Conservation (phyloP, 2,888 invertebrate species). For the Alcis repandata region DNA sequence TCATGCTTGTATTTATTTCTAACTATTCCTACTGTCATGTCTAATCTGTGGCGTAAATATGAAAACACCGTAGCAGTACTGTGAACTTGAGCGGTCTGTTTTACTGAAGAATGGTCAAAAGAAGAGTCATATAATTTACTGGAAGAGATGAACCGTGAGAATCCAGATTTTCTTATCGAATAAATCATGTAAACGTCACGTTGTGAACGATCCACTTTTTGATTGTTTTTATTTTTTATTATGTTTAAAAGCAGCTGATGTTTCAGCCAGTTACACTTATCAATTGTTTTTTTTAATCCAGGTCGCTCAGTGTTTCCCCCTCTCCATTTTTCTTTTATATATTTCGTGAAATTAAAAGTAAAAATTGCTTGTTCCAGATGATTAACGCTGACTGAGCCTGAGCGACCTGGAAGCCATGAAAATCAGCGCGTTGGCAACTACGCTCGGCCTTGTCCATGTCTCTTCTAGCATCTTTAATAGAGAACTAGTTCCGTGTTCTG, state of each 20-base stretch:
- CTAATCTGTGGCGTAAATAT: too few relatives aligned
- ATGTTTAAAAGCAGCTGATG: background rate
- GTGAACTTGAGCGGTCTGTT: slow-evolving; percentile 26
- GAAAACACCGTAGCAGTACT: background rate
- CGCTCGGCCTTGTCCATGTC: slow-evolving; percentile 25
- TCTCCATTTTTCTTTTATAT: slow-evolving; percentile 57
- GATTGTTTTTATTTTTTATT: too few relatives aligned
- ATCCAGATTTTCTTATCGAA: background rate
- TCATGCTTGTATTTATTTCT: background rate
- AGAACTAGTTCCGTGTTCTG: background rate
- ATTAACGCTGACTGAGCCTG: slow-evolving; percentile 84
- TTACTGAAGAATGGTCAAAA: slow-evolving; percentile 5
- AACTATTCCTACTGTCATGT: background rate
- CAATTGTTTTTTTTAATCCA: slow-evolving; percentile 35
- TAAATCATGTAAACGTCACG: background rate
- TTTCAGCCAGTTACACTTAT: background rate
- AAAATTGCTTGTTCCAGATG: slow-evolving; percentile 85
- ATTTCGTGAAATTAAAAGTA: slow-evolving; percentile 72
- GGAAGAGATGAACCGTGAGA: slow-evolving; percentile 12
- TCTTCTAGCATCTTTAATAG: background rate
- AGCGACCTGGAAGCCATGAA: slow-evolving; percentile 73
- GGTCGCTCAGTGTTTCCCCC: slow-evolving; percentile 81
- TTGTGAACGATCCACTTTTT: too few relatives aligned
- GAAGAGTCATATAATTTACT: slow-evolving; percentile 16
- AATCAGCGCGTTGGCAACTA: slow-evolving; percentile 39